phyloP scores from a whole-genome alignment of 2,113 vertebrate genomes.

The Toxotes jaculatrix region DNA sequence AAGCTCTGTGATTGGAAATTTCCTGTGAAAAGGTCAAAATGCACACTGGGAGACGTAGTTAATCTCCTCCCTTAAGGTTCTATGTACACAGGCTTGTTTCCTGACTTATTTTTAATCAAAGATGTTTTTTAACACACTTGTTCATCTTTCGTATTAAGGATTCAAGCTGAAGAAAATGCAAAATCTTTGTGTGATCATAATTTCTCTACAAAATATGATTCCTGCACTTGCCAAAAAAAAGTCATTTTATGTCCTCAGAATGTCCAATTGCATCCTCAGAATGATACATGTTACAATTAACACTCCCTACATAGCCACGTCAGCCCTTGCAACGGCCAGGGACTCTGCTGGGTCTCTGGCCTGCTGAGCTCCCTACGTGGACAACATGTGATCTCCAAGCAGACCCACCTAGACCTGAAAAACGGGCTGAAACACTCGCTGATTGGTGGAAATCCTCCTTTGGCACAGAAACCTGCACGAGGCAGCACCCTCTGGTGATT shows the following conservation, averaged over 20 bases:
- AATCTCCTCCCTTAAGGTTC: no score
- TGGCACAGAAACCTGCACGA: neutral
- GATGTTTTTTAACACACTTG: no score
- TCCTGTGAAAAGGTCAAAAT: no score
- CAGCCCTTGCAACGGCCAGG: no score
- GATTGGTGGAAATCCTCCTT: neutral
- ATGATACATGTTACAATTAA: neutral
- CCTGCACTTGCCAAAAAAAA: no score
- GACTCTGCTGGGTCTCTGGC: neutral
- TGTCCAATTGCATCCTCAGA: neutral
- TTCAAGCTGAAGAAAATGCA: no score
- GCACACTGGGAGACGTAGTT: no score
- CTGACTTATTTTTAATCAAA: no score
- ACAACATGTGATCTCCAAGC: neutral
- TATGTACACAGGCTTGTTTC: no score
- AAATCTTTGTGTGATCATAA: neutral
- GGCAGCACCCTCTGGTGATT: neutral
- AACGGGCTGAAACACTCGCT: neutral
- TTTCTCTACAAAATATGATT: neutral
- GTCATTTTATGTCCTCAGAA: neutral
- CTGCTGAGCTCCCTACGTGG: neutral
- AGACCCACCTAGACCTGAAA: neutral
- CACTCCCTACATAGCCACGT: no score
- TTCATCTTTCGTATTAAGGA: no score
- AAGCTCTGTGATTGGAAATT: no score